Evolutionary conservation across 2,113 vertebrate genomes (phyloP), one percentile per base, ranked within the genome.

Genomic region (Triplophysa rosa): DNA sequence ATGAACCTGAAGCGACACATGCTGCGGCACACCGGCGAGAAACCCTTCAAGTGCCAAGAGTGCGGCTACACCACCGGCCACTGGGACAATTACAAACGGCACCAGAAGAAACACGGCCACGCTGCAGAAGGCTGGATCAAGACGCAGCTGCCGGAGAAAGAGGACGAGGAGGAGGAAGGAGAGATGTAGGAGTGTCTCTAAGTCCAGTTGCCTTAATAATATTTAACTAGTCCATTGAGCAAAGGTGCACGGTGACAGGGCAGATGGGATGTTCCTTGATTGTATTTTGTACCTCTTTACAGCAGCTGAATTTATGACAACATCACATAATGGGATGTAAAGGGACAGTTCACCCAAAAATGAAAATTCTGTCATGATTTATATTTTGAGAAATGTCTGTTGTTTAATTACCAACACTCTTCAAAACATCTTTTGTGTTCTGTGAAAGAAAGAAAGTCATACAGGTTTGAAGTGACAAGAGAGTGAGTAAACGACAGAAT

Each of bases 31-130:
- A 98, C 96, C 0, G 96, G 96, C 0, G 95, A 98, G 89, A 99
- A 99, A 84, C 97, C 97, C 58, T 97, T 97, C 88, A 95, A 95
- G 56, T 98, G 97, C 85, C 92, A 91, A 84, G 89, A 95, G 89
- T 99, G 97, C 86, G 83, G 95, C 86, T 99, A 99, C 87, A 97
- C 97, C 87, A 99, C 97, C 0, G 97, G 97, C 77, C 97, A 98
- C 92, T 99, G 97, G 97, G 97, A 98, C 94, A 99, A 98, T 91
- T 99, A 98, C 92, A 99, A 99, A 88, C 93, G 97, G 45, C 97
- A 98, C 89, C 96, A 98, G 92, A 98, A 97, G 92, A 97, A 98
- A 80, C 97, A 99, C 0, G 94, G 97, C 82, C 95, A 96, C 80
- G 87, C 94, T 1, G 89, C 93, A 0, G 95, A 95, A 70, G 93